phyloP scores from a whole-genome alignment of 2,113 vertebrate genomes.

The Puma concolor region DNA sequence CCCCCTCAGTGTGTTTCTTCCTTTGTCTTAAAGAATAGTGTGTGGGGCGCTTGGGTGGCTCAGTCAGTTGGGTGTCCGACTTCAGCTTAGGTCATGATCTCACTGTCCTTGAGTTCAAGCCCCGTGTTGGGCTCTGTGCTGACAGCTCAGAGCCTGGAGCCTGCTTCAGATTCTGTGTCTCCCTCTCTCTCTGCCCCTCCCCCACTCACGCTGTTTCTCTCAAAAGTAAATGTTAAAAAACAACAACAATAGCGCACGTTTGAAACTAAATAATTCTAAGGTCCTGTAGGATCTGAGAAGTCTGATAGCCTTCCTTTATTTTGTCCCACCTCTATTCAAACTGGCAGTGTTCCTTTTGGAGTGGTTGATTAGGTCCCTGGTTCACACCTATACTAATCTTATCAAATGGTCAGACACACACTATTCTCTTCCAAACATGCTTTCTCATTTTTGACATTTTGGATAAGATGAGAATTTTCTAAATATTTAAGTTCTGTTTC shows the following conservation, averaged over 20 bases:
- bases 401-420: neutral
- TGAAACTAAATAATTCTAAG: neutral
- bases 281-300: neutral
- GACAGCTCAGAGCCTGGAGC: too few species aligned
- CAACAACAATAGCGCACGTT: neutral
- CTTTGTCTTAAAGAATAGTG: neutral
- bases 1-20: neutral
- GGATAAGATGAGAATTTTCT: slow-evolving; percentile 1
- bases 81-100: too few species aligned
- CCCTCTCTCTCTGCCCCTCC: too few species aligned
- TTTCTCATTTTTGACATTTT: neutral
- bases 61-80: too few species aligned
- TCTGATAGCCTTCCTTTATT: neutral
- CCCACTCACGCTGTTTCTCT: too few species aligned
- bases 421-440: neutral
- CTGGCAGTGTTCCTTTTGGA: neutral
- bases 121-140: too few species aligned
- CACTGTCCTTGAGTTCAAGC: too few species aligned
- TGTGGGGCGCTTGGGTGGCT: too few species aligned
- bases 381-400: neutral
- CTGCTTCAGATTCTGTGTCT: too few species aligned
- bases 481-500: neutral
- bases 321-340: neutral
- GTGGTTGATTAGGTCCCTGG: neutral
- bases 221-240: too few species aligned